Percentiles rank a stretch among this genome's conserved stretches.
These are phyloP conservation scores for Spizaetus ornatus DNA, from an alignment of 2,113 vertebrate genomes.

Conservation along the genomic window DNA sequence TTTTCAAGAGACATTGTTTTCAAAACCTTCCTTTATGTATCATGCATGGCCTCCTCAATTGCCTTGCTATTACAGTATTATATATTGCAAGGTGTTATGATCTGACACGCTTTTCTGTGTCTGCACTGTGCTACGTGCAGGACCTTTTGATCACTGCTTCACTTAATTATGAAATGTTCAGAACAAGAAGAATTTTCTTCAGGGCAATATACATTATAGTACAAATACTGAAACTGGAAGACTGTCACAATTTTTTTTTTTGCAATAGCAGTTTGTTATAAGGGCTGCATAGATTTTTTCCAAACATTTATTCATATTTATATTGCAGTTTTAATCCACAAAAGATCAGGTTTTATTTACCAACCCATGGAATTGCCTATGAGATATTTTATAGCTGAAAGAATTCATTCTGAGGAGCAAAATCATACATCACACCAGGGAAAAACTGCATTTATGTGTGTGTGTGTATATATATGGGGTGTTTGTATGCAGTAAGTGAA, in stretches of 20 bases:
- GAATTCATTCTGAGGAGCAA: not conserved
- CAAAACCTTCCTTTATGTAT: not conserved
- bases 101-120: not conserved
- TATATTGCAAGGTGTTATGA: not conserved
- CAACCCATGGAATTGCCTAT: not conserved
- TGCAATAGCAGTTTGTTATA: not conserved
- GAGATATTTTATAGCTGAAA: not conserved
- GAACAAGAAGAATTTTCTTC: not conserved
- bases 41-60: not conserved
- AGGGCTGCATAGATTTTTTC: not conserved
- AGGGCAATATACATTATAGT: not conserved
- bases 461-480: not conserved
- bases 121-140: not conserved
- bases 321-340: not conserved
- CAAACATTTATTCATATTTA: not conserved
- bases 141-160: not conserved
- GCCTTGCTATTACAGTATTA: not conserved
- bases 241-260: not conserved
- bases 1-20: not conserved
- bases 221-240: not conserved
- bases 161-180: not conserved
- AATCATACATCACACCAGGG: not conserved
- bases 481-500: not conserved
- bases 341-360: not conserved
- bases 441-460: not conserved